Base-by-base conservation (phyloP, 92 coral and sea anemone genomes). In the Heliopora coerulea region DNA sequence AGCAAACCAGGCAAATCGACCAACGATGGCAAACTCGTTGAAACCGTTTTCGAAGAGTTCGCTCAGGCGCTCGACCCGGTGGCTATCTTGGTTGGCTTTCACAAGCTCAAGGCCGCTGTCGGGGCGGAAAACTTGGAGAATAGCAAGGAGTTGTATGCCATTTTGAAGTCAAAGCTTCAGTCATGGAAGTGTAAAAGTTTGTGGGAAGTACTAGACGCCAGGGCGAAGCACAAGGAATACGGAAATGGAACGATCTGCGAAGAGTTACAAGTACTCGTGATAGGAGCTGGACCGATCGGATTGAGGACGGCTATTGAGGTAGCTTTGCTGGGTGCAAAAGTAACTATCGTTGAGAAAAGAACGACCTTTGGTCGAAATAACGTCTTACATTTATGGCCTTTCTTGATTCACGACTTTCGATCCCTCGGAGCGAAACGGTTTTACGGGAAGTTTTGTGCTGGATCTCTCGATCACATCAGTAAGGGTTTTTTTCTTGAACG, bases 371-470 rank as follows among this genome's bases (percentile, higher is more conserved):
- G 85, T 18, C 81, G 97, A 26, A 89, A 93, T 78, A 93, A 93
- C 86, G 97, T 93, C 3, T 88, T 93, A 12, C 97, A 93, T 52
- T 52, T 93, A 37, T 93, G 97, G 97, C 97, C 97, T 15, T 93
- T 93, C 73, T 33, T 93, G 3, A 87, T 93, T 14, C 84, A 83
- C 28, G 97, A 93, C 44, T 93, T 93, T 56, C 89, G 97, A 37
- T 93, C 97, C 23, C 87, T 93, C 27, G 97, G 97, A 80, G 97
- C 97, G 29, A 93, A 93, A 78, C 82, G 86, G 58, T 93, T 89
- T 44, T 89, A 93, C 54, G 97, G 97, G 17, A 93, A 93, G 54
- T 93, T 93, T 46, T 93, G 97, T 69, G 89, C 96, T 15, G 96
- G 97, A 29, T 78, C 97, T 15, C 88, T 93, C 28, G 95, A 93